phyloP scores from a whole-genome alignment of 2,113 vertebrate genomes.

The Hemichromis elongatus region DNA sequence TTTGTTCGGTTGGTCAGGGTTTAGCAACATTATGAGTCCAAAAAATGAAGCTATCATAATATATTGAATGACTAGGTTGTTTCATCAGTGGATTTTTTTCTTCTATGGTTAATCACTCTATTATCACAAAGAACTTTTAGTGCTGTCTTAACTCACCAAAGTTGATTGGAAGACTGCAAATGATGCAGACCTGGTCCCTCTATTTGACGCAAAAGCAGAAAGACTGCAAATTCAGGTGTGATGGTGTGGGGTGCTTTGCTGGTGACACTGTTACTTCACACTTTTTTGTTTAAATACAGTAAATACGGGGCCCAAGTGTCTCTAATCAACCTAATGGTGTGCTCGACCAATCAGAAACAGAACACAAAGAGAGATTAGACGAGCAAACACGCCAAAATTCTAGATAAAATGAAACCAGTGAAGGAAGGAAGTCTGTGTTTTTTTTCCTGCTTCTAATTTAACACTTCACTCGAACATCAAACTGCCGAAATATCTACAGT shows the following conservation, averaged over 20 bases:
- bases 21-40: background rate
- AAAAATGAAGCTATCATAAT: background rate
- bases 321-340: too few relatives aligned
- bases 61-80: background rate
- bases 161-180: background rate
- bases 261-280: too few relatives aligned
- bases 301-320: background rate
- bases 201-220: background rate
- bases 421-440: background rate
- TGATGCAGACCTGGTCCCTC: background rate
- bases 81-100: background rate
- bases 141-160: background rate
- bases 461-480: background rate
- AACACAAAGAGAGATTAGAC: background rate
- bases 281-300: too few relatives aligned
- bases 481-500: background rate
- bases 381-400: background rate
- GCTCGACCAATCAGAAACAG: background rate
- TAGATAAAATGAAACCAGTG: background rate
- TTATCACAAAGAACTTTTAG: background rate
- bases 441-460: background rate
- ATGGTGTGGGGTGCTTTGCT: background rate
- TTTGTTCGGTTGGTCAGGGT: background rate
- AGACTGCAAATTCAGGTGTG: background rate
- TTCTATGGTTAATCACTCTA: background rate